These are phyloP conservation scores for Hassar affinis DNA, from an alignment of 2,113 vertebrate species.

Conservation along the genomic window DNA sequence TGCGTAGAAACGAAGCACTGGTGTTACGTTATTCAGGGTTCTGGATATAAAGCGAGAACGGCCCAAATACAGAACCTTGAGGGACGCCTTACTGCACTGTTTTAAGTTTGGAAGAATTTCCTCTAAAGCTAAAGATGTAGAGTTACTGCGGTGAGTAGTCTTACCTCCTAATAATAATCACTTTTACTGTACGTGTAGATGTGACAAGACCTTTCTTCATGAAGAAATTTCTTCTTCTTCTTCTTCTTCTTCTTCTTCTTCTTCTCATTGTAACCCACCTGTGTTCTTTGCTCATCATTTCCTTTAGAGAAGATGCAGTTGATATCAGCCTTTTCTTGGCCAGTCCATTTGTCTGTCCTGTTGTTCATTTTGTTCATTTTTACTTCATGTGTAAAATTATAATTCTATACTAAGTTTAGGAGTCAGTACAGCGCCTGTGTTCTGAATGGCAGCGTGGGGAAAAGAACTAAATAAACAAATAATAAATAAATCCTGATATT, in stretches of 20 bases:
- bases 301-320: too few relatives aligned
- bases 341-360: neutral
- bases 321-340: neutral
- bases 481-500: neutral
- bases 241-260: too few relatives aligned
- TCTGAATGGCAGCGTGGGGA: too few relatives aligned
- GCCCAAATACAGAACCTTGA: neutral
- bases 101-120: neutral
- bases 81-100: neutral
- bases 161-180: neutral
- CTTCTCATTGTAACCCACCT: too few relatives aligned
- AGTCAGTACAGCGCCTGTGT: neutral
- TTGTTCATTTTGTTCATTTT: neutral
- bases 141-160: too few relatives aligned
- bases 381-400: neutral
- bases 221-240: neutral
- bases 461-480: too few relatives aligned
- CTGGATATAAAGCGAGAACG: neutral
- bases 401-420: neutral
- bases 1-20: neutral
- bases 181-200: neutral
- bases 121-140: neutral
- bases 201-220: neutral
- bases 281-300: too few relatives aligned
- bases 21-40: neutral